These are phyloP conservation scores for Drosophila asahinai DNA, from an alignment of 1,140 invertebrate species.

Conservation along the genomic window DNA sequence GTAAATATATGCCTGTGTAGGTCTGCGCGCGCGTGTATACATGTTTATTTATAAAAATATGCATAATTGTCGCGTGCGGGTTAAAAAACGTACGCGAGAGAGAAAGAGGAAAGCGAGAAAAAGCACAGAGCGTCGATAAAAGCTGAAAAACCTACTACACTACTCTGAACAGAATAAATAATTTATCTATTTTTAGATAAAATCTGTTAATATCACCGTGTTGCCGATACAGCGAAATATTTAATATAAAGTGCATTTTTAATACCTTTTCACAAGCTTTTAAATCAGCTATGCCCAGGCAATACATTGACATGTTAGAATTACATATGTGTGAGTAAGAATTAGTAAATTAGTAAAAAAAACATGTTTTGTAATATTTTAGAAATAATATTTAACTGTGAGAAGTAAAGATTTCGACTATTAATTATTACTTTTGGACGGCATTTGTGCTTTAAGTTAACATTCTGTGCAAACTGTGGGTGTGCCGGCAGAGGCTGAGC, in stretches of 20 bases:
- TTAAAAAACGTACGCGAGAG: conserved; percentile 32
- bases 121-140: conserved; percentile 17
- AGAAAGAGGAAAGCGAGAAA: conserved; percentile 18
- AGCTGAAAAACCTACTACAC: conserved; percentile 19
- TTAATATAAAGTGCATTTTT: not conserved
- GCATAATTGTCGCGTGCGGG: conserved; percentile 76
- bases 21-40: conserved; percentile 4
- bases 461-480: no score
- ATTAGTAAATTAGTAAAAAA: no score
- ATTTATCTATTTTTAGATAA: conserved; percentile 6
- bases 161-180: conserved; percentile 11
- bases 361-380: no score
- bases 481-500: no score
- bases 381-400: no score
- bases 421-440: no score
- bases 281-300: no score
- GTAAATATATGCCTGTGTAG: conserved; percentile 20
- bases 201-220: not conserved
- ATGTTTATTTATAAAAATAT: conserved; percentile 75
- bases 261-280: not conserved
- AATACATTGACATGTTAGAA: no score
- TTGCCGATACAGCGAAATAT: not conserved
- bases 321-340: no score
- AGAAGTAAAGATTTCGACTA: no score
- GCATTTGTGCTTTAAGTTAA: no score